phyloP scores from a whole-genome alignment of 2,113 vertebrate genomes.

The Columba livia region DNA sequence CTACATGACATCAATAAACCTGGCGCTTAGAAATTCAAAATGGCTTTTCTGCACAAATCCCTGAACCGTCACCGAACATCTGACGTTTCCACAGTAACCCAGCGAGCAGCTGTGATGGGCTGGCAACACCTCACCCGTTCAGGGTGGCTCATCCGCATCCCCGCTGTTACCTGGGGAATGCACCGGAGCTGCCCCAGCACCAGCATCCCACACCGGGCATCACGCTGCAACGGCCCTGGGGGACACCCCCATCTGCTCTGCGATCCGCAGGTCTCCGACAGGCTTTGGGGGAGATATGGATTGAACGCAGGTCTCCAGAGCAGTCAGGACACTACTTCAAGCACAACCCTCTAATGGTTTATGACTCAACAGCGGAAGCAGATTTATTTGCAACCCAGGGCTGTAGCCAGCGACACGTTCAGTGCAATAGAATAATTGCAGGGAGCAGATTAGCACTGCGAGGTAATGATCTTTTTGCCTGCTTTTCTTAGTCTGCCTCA shows the following conservation, averaged over 20 bases:
- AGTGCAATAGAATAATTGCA: not conserved
- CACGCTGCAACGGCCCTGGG: fast-evolving
- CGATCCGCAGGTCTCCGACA: not conserved
- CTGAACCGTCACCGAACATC: not conserved
- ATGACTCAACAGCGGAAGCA: not conserved
- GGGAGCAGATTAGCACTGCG: not conserved
- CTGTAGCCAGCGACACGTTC: not conserved
- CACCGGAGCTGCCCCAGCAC: not conserved
- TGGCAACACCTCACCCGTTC: fast-evolving
- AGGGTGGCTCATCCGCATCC: not conserved
- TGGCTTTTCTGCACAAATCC: not conserved
- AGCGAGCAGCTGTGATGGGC: not conserved
- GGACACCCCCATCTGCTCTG: not conserved
- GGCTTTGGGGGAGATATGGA: not conserved
- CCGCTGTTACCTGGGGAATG: not conserved
- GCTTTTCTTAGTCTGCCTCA: conserved; percentile 34
- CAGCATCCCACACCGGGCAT: not conserved
- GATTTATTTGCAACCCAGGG: not conserved
- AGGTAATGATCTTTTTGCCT: conserved; percentile 2
- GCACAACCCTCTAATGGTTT: not conserved
- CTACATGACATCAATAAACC: not conserved
- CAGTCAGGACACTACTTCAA: not conserved
- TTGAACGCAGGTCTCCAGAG: not conserved
- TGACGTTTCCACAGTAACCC: not conserved
- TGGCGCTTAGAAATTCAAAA: not conserved